Percentiles rank a stretch among this genome's conserved stretches.
phyloP scores from a whole-genome alignment of 2,113 vertebrate genomes.

The Malurus alboscapulatus region DNA sequence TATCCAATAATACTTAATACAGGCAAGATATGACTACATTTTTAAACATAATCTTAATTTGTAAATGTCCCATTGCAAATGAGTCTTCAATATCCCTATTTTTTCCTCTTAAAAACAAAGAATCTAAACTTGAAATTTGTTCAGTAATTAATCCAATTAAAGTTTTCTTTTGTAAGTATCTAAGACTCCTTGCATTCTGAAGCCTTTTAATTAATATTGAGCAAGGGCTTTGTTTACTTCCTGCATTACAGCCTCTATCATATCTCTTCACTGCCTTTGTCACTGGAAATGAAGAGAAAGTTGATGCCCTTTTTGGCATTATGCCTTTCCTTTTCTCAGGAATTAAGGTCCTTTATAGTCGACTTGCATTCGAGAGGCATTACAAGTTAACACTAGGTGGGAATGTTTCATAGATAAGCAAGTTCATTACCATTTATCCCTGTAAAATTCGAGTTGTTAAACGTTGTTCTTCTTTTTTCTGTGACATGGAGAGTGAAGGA shows the following conservation, averaged over 20 bases:
- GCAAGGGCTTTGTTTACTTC: constrained; percentile 32
- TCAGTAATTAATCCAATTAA: constrained; percentile 19
- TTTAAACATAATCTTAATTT: not conserved
- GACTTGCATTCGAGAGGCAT: not conserved
- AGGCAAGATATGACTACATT: fast-evolving
- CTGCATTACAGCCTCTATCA: not conserved
- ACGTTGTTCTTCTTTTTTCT: not conserved
- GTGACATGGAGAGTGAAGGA: not conserved
- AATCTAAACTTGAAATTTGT: not conserved
- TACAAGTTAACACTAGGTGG: constrained; percentile 11
- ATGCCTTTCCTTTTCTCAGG: not conserved
- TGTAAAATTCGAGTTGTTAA: constrained; percentile 13
- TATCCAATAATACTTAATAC: not conserved
- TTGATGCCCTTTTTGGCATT: constrained; percentile 15
- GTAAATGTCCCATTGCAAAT: not conserved
- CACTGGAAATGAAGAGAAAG: not conserved
- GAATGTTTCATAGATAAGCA: constrained; percentile 5
- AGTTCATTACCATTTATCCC: constrained; percentile 20
- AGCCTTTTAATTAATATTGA: not conserved
- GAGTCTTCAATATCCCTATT: not conserved
- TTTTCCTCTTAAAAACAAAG: not conserved
- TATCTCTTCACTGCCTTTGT: not conserved
- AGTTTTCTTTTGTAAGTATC: not conserved
- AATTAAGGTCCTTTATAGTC: not conserved
- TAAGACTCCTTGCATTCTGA: not conserved